Percentiles rank a stretch among this genome's conserved stretches.
Conservation (phyloP, 2,888 invertebrate species). For the Pseudanteris insignis region DNA sequence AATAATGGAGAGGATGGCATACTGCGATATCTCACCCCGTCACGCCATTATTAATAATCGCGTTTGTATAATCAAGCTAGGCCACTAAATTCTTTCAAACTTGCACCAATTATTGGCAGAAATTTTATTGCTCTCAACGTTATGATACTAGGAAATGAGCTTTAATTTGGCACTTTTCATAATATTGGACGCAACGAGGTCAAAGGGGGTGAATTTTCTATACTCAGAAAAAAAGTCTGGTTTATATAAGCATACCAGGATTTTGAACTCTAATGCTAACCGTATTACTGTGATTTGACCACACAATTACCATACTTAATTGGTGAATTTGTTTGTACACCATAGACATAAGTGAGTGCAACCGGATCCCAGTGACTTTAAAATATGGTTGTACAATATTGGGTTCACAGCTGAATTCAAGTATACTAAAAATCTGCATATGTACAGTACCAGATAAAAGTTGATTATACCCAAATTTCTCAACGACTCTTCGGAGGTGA, state of each 20-base stretch:
- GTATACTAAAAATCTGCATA: conserved; percentile 87
- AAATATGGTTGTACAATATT: conserved; percentile 90
- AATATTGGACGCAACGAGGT: too few relatives aligned
- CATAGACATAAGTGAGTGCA: too few relatives aligned
- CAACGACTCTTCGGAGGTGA: conserved; percentile 76
- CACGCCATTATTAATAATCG: conserved; percentile 25
- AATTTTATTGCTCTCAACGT: conserved; percentile 9
- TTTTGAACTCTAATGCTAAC: too few relatives aligned
- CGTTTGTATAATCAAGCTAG: conserved; percentile 16
- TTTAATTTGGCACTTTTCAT: too few relatives aligned
- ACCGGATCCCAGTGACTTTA: too few relatives aligned
- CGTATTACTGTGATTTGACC: too few relatives aligned
- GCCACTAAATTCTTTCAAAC: conserved; percentile 19
- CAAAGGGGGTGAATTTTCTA: too few relatives aligned
- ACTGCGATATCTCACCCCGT: conserved; percentile 20
- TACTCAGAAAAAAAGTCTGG: too few relatives aligned
- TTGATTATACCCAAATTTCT: conserved; percentile 78
- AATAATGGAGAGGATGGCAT: conserved; percentile 37
- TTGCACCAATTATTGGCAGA: conserved; percentile 8
- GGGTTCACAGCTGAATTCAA: conserved; percentile 92
- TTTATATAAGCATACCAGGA: too few relatives aligned
- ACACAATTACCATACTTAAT: too few relatives aligned
- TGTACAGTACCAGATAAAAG: conserved; percentile 84
- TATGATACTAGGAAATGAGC: too few relatives aligned
- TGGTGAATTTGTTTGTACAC: too few relatives aligned